These are phyloP conservation scores for Pteromalus puparum DNA, from an alignment of 1,140 invertebrate genomes.

Conservation along the genomic window DNA sequence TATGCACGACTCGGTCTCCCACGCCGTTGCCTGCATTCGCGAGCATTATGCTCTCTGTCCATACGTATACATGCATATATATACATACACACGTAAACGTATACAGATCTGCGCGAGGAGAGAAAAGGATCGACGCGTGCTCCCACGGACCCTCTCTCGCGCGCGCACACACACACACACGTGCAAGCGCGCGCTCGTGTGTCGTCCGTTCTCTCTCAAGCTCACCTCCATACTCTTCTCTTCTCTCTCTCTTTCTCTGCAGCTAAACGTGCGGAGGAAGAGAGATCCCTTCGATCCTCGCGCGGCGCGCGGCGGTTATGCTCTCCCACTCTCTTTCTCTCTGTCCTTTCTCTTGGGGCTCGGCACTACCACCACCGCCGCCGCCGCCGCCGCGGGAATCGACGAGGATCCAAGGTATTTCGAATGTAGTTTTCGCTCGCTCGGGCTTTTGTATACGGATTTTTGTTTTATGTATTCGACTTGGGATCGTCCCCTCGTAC, in stretches of 20 bases:
- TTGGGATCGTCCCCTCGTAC: neutral
- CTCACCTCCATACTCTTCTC: neutral
- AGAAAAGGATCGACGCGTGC: slow-evolving; percentile 2
- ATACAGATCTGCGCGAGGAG: neutral
- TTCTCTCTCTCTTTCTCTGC: neutral
- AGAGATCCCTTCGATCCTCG: slow-evolving; percentile 13
- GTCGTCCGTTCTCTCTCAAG: neutral
- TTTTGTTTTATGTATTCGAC: neutral
- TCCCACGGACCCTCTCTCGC: slow-evolving; percentile 2
- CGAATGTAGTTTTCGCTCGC: slow-evolving; percentile 21
- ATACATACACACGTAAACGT: slow-evolving; percentile 10
- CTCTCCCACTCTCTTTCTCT: neutral
- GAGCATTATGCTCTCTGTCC: slow-evolving; percentile 22
- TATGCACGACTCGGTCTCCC: slow-evolving; percentile 40
- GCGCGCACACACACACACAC: neutral
- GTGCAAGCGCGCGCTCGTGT: neutral
- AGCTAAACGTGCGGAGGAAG: neutral
- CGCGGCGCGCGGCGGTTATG: neutral
- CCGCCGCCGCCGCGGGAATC: neutral
- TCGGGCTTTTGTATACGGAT: neutral
- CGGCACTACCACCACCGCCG: neutral
- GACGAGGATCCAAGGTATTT: slow-evolving; percentile 4
- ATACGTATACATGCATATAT: neutral
- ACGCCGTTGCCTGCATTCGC: neutral
- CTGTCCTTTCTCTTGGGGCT: neutral